Percentiles rank a stretch among this genome's conserved stretches.
These are phyloP conservation scores for Flabesymbios commensalis DNA, from an alignment of 2,888 invertebrate species.

Conservation along the genomic window DNA sequence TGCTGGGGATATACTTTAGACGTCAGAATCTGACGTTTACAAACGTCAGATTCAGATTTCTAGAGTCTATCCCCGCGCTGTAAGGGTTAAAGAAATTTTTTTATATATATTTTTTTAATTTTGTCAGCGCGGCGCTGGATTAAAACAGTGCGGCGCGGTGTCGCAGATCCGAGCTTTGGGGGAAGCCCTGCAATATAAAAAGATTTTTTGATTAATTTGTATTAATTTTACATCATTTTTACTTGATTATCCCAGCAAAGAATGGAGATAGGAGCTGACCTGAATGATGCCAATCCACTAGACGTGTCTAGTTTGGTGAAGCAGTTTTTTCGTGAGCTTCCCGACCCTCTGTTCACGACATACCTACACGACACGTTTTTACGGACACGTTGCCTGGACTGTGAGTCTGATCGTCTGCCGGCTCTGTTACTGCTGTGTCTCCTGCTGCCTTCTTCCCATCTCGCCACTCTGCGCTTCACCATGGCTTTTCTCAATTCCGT, in stretches of 20 bases:
- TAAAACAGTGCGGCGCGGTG: no score
- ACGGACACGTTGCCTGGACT: conserved; percentile 60
- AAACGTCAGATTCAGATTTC: no score
- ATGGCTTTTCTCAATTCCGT: conserved; percentile 75
- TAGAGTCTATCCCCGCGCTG: no score
- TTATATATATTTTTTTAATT: no score
- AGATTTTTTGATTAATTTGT: no score
- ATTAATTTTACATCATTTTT: background rate
- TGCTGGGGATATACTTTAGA: no score
- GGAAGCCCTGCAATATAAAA: no score
- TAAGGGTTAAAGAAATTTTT: no score
- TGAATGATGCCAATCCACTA: conserved; percentile 71
- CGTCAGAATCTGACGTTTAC: no score
- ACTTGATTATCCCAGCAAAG: conserved; percentile 64
- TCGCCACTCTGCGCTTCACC: conserved; percentile 79
- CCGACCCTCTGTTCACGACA: conserved; percentile 80
- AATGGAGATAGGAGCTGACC: conserved; percentile 73
- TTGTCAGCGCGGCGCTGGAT: no score
- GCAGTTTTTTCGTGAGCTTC: conserved; percentile 80
- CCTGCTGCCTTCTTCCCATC: conserved; percentile 76
- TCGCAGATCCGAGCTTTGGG: no score
- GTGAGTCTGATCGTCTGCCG: conserved; percentile 60
- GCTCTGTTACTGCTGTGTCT: conserved; percentile 73
- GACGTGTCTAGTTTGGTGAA: conserved; percentile 87
- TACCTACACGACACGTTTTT: conserved; percentile 77